Conservation (phyloP, 2,888 invertebrate species). For the Dasysyrphus tricinctus region DNA sequence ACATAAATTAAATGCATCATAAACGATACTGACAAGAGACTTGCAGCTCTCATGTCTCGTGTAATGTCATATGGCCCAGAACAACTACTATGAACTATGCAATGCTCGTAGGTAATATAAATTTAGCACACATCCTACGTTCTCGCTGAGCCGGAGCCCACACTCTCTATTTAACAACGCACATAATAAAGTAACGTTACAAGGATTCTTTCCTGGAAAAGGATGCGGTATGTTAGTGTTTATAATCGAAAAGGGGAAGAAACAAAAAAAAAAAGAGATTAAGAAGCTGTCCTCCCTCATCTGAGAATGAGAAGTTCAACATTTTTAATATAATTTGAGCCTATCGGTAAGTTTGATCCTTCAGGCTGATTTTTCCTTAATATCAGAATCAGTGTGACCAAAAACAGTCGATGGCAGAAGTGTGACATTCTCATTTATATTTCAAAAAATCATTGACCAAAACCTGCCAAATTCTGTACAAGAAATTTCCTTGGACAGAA, state of each 20-base stretch:
- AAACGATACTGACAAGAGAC: background rate
- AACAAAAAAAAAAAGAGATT: conserved; percentile 38
- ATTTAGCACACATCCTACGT: conserved; percentile 5
- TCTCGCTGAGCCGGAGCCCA: background rate
- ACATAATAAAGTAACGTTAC: background rate
- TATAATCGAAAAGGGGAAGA: conserved; percentile 19
- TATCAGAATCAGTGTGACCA: background rate
- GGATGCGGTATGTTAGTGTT: conserved; percentile 47
- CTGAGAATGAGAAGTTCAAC: conserved; percentile 1
- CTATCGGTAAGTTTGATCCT: conserved; percentile 34
- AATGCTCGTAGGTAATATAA: background rate
- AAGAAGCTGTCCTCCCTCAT: conserved; percentile 64
- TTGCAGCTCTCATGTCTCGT: background rate
- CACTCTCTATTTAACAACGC: background rate
- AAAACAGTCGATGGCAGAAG: conserved; percentile 49
- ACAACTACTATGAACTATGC: background rate
- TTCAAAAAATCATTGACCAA: too few species aligned
- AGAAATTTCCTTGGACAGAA: too few species aligned
- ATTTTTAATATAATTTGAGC: conserved; percentile 46
- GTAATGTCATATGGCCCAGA: background rate
- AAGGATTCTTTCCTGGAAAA: conserved; percentile 54
- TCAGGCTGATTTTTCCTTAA: conserved; percentile 34
- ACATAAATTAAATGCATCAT: conserved; percentile 17
- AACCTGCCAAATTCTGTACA: too few species aligned
- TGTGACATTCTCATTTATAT: background rate